Base-by-base conservation (phyloP, 2,888 invertebrate genomes). In the Choreutis nemorana region DNA sequence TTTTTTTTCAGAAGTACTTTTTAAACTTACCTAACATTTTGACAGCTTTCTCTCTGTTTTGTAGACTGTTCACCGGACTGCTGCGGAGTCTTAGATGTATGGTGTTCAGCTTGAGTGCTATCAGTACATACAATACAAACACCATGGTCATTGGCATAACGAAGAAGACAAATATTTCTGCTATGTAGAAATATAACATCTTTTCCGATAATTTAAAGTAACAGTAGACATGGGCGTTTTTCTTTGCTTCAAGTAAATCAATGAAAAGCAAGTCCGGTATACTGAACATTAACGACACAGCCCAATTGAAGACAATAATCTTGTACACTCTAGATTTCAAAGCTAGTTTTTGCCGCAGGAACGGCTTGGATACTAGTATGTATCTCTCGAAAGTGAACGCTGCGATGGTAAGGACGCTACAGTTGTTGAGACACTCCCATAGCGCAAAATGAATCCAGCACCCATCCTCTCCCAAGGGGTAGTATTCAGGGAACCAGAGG, bases 311-410 rank as follows among this genome's bases (percentile, higher is more conserved):
- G 0, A 75, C 55, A 2, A 83, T 72, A 37, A 90, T 87, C 58
- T 89, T 87, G 28, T 89, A 83, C 8, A 92, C 92, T 12, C 95
- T 82, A 20, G 88, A 87, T 28, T 91, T 81, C 32, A 89, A 85
- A 1, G 89, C 87, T 60, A 91, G 83, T 15, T 87, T 89, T 56
- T 91, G 91, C 0, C 87, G 83, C 9, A 87, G 66, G 51, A 94
- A 90, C 0, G 94, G 94, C 62, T 88, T 88, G 32, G 90, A 89
- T 28, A 93, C 89, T 3, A 91, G 91, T 8, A 92, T 81, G 57
- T 92, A 95, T 20, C 94, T 83, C 61, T 95, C 94, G 7, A 93
- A 83, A 0, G 90, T 94, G 58, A 94, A 93, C 0, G 92, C 91
- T 0, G 91, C 89, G 38, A 94, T 94, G 2, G 88, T 90, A 14